A percentile compares a stretch with the other conserved stretches of the same genome.
These are phyloP conservation scores for Chamaetylas fuelleborni DNA, from an alignment of 2,113 vertebrate species.

Conservation along the genomic window DNA sequence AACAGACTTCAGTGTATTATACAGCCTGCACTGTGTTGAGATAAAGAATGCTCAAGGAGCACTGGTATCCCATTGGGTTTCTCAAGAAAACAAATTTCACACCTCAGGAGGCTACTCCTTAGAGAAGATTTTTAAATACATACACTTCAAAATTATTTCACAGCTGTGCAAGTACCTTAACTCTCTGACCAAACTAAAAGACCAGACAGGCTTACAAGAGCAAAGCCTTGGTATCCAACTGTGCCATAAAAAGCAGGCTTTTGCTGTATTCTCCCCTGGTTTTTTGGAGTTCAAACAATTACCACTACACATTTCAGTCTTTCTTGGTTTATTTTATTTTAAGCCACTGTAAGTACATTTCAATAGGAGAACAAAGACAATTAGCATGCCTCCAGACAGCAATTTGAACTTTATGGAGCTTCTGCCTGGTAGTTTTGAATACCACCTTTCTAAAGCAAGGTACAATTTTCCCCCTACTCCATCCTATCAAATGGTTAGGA, in stretches of 20 bases:
- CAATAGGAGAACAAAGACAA: neutral
- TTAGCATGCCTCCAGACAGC: neutral
- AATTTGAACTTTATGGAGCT: neutral
- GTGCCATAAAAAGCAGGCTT: neutral
- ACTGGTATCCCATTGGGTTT: neutral
- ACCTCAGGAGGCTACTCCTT: neutral
- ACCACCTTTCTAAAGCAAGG: neutral
- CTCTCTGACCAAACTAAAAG: neutral
- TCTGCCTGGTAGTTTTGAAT: neutral
- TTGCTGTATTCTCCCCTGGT: neutral
- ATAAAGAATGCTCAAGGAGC: neutral
- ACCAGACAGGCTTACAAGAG: neutral
- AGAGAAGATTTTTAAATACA: neutral
- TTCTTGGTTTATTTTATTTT: neutral
- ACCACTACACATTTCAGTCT: neutral
- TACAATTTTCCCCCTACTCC: neutral
- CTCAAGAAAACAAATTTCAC: neutral
- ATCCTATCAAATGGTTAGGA: neutral
- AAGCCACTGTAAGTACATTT: neutral
- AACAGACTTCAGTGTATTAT: neutral
- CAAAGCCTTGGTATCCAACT: neutral
- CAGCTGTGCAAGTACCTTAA: neutral
- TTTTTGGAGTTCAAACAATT: neutral
- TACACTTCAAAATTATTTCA: conserved; percentile 1
- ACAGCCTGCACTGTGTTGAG: neutral